Conservation (phyloP, 2,113 vertebrate genomes). For the Ciconia boyciana region DNA sequence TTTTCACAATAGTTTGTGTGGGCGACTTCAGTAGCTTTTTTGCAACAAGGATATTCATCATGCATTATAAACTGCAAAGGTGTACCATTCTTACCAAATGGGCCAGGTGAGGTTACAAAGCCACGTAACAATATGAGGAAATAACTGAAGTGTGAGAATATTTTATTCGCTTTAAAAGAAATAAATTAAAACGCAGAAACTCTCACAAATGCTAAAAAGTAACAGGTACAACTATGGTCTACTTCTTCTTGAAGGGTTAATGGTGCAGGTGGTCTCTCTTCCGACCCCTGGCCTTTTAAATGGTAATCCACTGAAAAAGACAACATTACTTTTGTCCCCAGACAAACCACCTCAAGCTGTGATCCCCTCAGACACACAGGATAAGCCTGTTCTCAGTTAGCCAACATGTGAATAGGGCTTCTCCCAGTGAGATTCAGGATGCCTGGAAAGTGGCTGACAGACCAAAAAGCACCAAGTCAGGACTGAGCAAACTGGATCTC, state of each 20-base stretch:
- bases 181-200: neutral
- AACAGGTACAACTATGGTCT: neutral
- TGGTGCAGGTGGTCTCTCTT: conserved; percentile 48
- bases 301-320: conserved; percentile 44
- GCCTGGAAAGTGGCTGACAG: neutral
- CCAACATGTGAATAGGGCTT: neutral
- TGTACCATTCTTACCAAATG: neutral
- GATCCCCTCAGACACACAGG: conserved; percentile 30
- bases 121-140: neutral
- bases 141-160: neutral
- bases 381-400: conserved; percentile 29
- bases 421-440: neutral
- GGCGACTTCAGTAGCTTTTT: neutral
- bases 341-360: conserved; percentile 54
- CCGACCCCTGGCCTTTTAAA: conserved; percentile 55
- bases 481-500: neutral
- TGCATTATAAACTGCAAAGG: neutral
- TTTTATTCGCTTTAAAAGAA: neutral
- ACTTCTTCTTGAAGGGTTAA: neutral
- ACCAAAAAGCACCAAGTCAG: neutral
- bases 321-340: conserved; percentile 41
- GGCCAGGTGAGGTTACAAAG: neutral
- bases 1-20: neutral
- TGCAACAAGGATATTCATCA: neutral
- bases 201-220: neutral